Evolutionary conservation across 2,797 vertebrate species (phyloP).

Genomic region (Dendrocincla tyrannina): DNA sequence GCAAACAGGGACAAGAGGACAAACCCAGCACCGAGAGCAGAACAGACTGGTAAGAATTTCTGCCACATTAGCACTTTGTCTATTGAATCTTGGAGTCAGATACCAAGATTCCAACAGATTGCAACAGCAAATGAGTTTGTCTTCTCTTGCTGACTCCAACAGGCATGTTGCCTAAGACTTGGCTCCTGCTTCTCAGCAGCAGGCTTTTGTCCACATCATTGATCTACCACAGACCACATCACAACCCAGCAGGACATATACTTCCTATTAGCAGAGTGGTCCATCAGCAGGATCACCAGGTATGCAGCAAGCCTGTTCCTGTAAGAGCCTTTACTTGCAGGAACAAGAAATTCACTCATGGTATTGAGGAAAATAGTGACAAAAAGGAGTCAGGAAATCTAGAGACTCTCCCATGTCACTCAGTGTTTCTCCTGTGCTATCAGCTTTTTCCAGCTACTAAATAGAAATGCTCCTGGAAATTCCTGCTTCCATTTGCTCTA

Average conservation of each 20-base stretch:
- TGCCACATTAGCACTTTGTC: not conserved
- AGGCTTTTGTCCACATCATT: not conserved
- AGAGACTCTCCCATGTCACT: not conserved
- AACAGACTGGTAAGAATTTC: not conserved
- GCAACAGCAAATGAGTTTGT: not conserved
- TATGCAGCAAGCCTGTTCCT: not conserved
- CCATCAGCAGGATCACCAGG: accelerated
- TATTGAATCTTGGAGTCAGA: not conserved
- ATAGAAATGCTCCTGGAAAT: not conserved
- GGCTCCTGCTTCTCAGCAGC: not conserved
- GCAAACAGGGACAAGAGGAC: not conserved
- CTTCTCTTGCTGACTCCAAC: not conserved
- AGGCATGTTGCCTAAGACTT: not conserved
- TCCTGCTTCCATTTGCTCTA: not conserved
- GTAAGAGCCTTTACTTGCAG: not conserved
- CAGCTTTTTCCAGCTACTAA: not conserved
- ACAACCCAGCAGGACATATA: not conserved
- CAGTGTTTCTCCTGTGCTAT: not conserved
- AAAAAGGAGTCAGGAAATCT: not conserved
- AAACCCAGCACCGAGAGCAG: not conserved
- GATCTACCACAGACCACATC: not conserved
- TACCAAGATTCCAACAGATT: not conserved
- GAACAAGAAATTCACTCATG: not conserved
- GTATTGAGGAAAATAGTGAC: not conserved
- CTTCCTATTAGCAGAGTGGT: not conserved